Percentiles rank a stretch among this genome's conserved stretches.
Evolutionary conservation across 2,797 vertebrate genomes (phyloP).

Genomic region (Petrocephalus schoutedeni): DNA sequence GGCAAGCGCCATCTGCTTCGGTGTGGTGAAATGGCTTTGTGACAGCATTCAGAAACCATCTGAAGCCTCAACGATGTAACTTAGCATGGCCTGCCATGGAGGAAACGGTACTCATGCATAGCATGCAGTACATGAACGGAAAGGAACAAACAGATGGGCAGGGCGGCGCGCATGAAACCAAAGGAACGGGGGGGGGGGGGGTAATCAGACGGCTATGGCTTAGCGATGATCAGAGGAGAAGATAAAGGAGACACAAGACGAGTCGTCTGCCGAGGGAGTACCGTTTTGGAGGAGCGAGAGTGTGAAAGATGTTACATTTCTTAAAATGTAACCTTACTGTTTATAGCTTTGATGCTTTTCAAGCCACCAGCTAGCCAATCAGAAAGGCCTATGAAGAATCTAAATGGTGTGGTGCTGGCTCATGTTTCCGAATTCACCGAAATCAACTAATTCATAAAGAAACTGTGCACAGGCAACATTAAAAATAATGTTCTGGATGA

Average conservation of each 20-base stretch:
- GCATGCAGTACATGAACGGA: conserved; percentile 59
- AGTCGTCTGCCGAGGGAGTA: conserved; percentile 57
- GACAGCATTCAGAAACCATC: conserved; percentile 67
- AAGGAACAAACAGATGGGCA: conserved; percentile 54
- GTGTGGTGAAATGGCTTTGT: conserved; percentile 53
- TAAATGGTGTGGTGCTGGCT: background rate
- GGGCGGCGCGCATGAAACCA: conserved; percentile 42
- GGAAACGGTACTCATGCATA: conserved; percentile 63
- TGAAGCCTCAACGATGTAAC: conserved; percentile 66
- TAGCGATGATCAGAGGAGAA: conserved; percentile 56
- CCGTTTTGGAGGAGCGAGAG: conserved; percentile 61
- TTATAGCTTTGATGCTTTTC: background rate
- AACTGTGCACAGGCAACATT: background rate
- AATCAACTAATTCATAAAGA: background rate
- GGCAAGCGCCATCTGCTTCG: conserved; percentile 35
- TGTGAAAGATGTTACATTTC: conserved; percentile 75
- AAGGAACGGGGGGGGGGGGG: conserved; percentile 53
- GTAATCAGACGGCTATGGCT: conserved; percentile 52
- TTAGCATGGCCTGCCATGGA: conserved; percentile 46
- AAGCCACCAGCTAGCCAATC: conserved; percentile 21
- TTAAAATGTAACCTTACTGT: conserved; percentile 29
- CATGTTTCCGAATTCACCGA: background rate
- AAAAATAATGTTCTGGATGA: background rate
- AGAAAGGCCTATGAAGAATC: conserved; percentile 37
- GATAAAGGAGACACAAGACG: conserved; percentile 40